Conservation (phyloP, 2,113 vertebrate genomes). For the Toxotes chatareus region DNA sequence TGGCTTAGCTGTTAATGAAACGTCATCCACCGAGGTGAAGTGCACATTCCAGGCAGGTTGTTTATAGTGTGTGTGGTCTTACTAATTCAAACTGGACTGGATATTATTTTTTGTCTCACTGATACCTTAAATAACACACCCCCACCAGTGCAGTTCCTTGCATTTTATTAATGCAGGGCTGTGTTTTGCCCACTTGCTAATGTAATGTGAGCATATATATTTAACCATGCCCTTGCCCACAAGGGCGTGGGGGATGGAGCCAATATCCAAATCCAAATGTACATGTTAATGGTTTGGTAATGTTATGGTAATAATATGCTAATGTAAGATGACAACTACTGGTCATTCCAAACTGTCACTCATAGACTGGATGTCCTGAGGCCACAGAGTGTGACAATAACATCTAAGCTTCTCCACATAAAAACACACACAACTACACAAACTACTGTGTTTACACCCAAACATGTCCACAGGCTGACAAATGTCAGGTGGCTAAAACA, state of each 20-base stretch:
- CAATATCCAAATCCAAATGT: constrained; percentile 30
- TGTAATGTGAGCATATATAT: too few relatives aligned
- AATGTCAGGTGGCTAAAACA: too few relatives aligned
- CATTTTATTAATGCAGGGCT: too few relatives aligned
- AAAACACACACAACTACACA: constrained; percentile 9
- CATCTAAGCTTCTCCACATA: constrained; percentile 3
- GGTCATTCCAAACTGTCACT: constrained; percentile 62
- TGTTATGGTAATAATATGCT: constrained; percentile 64
- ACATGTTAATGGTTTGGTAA: constrained; percentile 54
- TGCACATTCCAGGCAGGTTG: too few relatives aligned
- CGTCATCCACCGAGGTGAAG: not conserved
- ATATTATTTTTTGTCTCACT: too few relatives aligned
- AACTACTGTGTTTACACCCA: not conserved
- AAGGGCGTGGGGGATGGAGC: constrained; percentile 4
- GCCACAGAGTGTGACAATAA: constrained; percentile 2
- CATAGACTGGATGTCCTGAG: constrained; percentile 10
- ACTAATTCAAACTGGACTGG: not conserved
- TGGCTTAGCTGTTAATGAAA: not conserved
- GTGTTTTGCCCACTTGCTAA: too few relatives aligned
- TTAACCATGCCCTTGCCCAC: too few relatives aligned
- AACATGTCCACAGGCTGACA: constrained; percentile 1
- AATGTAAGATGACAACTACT: constrained; percentile 49
- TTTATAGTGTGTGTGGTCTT: too few relatives aligned
- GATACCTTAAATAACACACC: too few relatives aligned
- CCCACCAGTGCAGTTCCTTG: too few relatives aligned